Base-by-base conservation (phyloP, 2,797 vertebrate genomes). In the Chelidonichthys spinosus region DNA sequence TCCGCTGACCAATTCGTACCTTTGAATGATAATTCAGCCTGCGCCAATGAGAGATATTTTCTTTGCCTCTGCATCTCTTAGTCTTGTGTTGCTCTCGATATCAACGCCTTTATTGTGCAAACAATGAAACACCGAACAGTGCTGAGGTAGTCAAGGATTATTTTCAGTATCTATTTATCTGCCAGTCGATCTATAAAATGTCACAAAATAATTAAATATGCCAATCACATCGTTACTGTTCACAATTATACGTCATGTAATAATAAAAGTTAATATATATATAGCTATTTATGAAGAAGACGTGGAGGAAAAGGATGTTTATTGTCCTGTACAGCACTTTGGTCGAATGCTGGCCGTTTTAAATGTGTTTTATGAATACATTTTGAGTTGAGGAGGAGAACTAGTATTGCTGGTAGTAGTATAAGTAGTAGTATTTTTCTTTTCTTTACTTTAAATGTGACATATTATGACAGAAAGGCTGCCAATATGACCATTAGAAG, bases 11-110 rank as follows among this genome's bases (percentile, higher is more conserved):
- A 68, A 17, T 17, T 33, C 52, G 44, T 69, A 76, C 65, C 64
- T 81, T 77, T 66, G 70, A 75, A 70, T 54, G 36, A 80, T 69
- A 66, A 75, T 74, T 73, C 47, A 60, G 14, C 35, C 37, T 6
- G 7, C 25, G 25, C 25, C 25, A 25, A 43, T 63, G 25, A 43
- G 35, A 69, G 15, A 11, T 74, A 32, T 52, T 65, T 53, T 49
- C 54, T 69, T 71, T 52, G 17, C 17, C 47, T 69, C 36, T 61
- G 40, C 8, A 35, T 60, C 33, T 15, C 52, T 18, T 18, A 49
- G 42, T 49, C 39, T 55, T 50, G 15, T 67, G 33, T 49, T 25
- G 25, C 25, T 25, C 25, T 25, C 2, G 25, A 25, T 25, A 25
- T 25, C 25, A 25, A 25, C 25, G 25, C 25, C 25, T 25, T 25